Conservation (phyloP, 2,113 vertebrate species). For the Rhinolophus ferrumequinum region DNA sequence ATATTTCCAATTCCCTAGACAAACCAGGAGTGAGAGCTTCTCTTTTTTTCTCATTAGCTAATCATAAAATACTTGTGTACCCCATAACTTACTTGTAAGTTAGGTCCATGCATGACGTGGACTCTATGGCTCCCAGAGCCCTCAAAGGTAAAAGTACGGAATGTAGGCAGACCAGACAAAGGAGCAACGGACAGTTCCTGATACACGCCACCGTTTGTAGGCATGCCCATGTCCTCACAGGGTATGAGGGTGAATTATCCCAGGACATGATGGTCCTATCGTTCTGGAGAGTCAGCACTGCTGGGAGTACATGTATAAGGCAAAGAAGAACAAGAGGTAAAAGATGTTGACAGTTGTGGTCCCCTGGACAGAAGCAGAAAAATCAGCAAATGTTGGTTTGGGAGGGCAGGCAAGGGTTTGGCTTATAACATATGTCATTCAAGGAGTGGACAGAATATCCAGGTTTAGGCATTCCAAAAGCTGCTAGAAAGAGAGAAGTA, state of each 20-base stretch:
- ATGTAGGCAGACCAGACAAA: background rate
- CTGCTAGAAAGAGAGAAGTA: background rate
- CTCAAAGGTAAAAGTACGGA: background rate
- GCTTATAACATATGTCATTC: background rate
- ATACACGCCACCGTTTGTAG: background rate
- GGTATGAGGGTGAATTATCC: background rate
- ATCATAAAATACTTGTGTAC: background rate
- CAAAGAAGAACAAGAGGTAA: background rate
- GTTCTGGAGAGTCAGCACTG: background rate
- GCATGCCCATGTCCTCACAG: background rate
- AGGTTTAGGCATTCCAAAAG: background rate
- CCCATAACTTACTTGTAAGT: background rate
- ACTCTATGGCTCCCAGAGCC: background rate
- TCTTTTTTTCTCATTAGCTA: background rate
- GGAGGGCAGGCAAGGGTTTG: background rate
- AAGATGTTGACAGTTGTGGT: background rate
- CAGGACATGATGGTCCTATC: background rate
- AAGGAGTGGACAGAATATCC: background rate
- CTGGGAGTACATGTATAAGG: background rate
- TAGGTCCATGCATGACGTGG: background rate
- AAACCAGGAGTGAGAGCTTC: background rate
- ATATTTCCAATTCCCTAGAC: background rate
- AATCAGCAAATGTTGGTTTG: background rate
- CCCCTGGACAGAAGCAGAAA: background rate
- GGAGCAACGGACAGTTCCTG: background rate